Evolutionary conservation across 2,797 vertebrate genomes (phyloP).

Genomic region (Megaceryle alcyon): DNA sequence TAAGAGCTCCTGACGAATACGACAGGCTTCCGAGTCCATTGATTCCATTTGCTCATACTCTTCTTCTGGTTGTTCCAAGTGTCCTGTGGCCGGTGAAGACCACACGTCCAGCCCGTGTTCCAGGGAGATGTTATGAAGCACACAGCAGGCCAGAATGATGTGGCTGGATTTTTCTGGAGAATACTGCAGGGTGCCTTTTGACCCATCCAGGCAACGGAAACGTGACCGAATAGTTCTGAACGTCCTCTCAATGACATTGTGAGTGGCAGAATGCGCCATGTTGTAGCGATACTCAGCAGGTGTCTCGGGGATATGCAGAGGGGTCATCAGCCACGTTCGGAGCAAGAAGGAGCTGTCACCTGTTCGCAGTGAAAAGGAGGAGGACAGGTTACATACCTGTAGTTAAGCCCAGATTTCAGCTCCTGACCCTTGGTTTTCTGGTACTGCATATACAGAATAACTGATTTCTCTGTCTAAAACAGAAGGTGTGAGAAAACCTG

Average conservation of each 20-base stretch:
- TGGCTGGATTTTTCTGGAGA: slow-evolving; percentile 94
- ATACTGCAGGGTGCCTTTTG: slow-evolving; percentile 93
- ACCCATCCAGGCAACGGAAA: slow-evolving; percentile 93
- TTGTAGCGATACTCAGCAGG: slow-evolving; percentile 91
- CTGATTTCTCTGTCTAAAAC: neutral
- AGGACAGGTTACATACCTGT: neutral
- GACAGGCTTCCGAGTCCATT: slow-evolving; percentile 86
- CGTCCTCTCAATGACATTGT: slow-evolving; percentile 89
- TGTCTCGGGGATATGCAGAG: slow-evolving; percentile 85
- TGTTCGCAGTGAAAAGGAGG: slow-evolving; percentile 59
- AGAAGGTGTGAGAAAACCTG: neutral
- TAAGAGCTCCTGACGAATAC: slow-evolving; percentile 85
- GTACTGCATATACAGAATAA: neutral
- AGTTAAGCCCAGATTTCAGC: neutral
- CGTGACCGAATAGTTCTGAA: slow-evolving; percentile 89
- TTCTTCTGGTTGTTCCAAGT: slow-evolving; percentile 85
- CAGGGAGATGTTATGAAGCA: slow-evolving; percentile 94
- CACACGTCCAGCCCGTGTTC: slow-evolving; percentile 92
- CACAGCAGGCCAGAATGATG: slow-evolving; percentile 94
- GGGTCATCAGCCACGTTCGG: slow-evolving; percentile 92
- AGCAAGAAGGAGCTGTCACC: slow-evolving; percentile 90
- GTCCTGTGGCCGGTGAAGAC: slow-evolving; percentile 84
- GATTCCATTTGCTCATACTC: slow-evolving; percentile 84
- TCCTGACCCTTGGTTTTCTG: neutral
- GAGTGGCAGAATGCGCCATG: slow-evolving; percentile 88